phyloP scores from a whole-genome alignment of 2,797 vertebrate species.

The Corythornis leucogaster region DNA sequence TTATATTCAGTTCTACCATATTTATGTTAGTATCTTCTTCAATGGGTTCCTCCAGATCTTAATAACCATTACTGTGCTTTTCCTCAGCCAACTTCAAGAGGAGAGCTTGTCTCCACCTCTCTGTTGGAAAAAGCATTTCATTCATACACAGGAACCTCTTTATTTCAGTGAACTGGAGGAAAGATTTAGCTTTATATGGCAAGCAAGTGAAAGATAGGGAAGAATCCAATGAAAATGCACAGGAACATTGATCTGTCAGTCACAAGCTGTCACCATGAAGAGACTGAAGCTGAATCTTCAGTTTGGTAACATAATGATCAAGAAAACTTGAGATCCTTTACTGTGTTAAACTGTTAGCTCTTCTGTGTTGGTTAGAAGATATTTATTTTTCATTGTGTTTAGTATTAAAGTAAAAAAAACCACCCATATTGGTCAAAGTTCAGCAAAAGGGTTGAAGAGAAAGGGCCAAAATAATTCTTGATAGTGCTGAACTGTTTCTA shows the following conservation, averaged over 20 bases:
- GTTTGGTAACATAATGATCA: background rate
- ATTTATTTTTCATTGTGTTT: background rate
- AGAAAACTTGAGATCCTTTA: background rate
- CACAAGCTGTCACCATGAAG: background rate
- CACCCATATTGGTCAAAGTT: background rate
- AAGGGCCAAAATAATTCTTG: background rate
- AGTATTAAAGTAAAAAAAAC: background rate
- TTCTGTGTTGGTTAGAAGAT: background rate
- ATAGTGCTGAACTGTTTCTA: background rate
- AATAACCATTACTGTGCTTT: background rate
- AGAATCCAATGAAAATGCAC: background rate
- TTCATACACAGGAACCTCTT: background rate
- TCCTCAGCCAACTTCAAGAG: background rate
- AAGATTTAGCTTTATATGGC: background rate
- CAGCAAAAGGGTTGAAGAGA: background rate
- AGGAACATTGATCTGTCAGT: background rate
- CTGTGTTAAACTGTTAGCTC: background rate
- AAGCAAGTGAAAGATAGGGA: background rate
- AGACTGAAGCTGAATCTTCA: background rate
- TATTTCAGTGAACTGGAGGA: background rate
- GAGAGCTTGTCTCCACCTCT: background rate
- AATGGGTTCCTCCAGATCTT: background rate
- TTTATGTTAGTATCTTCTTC: background rate
- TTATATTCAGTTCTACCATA: background rate
- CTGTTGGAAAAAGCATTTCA: background rate